phyloP scores from a whole-genome alignment of 1,140 invertebrate species.

The Procambarus virginalis region DNA sequence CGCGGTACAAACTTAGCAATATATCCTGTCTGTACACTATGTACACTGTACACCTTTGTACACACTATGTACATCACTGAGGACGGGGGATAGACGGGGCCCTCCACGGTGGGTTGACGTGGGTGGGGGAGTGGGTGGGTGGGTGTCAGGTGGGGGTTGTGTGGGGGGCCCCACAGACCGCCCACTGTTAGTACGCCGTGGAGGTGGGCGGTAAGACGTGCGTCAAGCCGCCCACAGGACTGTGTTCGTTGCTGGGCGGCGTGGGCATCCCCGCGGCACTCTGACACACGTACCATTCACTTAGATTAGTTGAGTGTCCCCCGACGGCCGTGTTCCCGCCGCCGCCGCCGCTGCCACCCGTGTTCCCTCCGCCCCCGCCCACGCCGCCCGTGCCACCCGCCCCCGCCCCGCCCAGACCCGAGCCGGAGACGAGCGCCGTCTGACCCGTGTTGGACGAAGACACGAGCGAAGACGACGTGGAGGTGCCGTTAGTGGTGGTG shows the following conservation, averaged over 20 bases:
- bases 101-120: not conserved
- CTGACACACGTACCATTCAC: slow-evolving; percentile 81
- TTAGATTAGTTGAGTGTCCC: slow-evolving; percentile 75
- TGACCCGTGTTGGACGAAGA: slow-evolving; percentile 53
- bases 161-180: slow-evolving; percentile 4
- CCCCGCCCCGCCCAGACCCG: slow-evolving; percentile 61
- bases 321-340: slow-evolving; percentile 72
- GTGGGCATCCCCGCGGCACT: slow-evolving; percentile 76
- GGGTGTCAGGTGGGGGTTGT: slow-evolving; percentile 7
- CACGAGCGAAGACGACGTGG: slow-evolving; percentile 49
- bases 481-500: slow-evolving; percentile 72
- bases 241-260: slow-evolving; percentile 77
- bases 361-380: slow-evolving; percentile 65
- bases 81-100: slow-evolving; percentile 21
- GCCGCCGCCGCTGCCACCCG: slow-evolving; percentile 72
- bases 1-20: slow-evolving; percentile 61
- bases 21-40: slow-evolving; percentile 60
- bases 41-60: slow-evolving; percentile 61
- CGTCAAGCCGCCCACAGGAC: slow-evolving; percentile 77
- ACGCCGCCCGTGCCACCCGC: slow-evolving; percentile 72
- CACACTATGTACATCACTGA: slow-evolving; percentile 50
- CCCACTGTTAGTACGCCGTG: slow-evolving; percentile 57
- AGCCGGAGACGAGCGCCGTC: slow-evolving; percentile 44
- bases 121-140: slow-evolving; percentile 1
- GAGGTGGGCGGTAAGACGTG: slow-evolving; percentile 71